A percentile compares a stretch with the other conserved stretches of the same genome.
Conservation (phyloP, 2,113 vertebrate species). For the Fulmarus glacialis region DNA sequence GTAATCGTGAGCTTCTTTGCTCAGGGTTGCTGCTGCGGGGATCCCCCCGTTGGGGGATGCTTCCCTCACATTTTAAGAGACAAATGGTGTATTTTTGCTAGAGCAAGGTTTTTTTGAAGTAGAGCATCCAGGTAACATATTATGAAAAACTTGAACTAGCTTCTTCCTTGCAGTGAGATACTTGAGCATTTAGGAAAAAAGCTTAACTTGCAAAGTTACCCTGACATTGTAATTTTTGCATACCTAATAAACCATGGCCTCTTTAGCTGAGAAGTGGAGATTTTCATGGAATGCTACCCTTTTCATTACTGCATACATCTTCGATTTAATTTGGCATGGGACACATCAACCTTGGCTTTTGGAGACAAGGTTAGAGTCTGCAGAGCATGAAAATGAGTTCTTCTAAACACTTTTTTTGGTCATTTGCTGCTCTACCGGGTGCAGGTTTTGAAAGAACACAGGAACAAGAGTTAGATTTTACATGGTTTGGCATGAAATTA, state of each 20-base stretch:
- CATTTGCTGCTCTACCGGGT: background rate
- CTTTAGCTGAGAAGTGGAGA: slow-evolving; percentile 53
- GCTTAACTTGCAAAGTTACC: slow-evolving; percentile 55
- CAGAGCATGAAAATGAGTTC: slow-evolving; percentile 65
- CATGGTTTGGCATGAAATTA: background rate
- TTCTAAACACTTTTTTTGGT: slow-evolving; percentile 2
- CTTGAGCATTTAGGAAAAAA: background rate
- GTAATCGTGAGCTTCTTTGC: accelerated
- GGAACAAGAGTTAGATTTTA: background rate
- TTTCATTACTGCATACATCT: slow-evolving; percentile 66
- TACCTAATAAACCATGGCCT: slow-evolving; percentile 61
- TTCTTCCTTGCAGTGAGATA: background rate
- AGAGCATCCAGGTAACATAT: slow-evolving; percentile 8
- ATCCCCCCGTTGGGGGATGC: too few relatives aligned
- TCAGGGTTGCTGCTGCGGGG: background rate
- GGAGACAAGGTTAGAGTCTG: slow-evolving; percentile 69
- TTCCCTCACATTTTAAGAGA: background rate
- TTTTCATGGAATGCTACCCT: slow-evolving; percentile 74
- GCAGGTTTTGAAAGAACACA: background rate
- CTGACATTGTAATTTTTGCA: slow-evolving; percentile 62
- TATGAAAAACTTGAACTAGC: background rate
- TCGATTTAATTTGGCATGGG: slow-evolving; percentile 71
- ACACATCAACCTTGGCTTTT: slow-evolving; percentile 72
- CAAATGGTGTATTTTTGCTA: background rate
- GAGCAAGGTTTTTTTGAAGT: background rate